Evolutionary conservation across 2,113 vertebrate species (phyloP).

Genomic region (Myocastor coypus): DNA sequence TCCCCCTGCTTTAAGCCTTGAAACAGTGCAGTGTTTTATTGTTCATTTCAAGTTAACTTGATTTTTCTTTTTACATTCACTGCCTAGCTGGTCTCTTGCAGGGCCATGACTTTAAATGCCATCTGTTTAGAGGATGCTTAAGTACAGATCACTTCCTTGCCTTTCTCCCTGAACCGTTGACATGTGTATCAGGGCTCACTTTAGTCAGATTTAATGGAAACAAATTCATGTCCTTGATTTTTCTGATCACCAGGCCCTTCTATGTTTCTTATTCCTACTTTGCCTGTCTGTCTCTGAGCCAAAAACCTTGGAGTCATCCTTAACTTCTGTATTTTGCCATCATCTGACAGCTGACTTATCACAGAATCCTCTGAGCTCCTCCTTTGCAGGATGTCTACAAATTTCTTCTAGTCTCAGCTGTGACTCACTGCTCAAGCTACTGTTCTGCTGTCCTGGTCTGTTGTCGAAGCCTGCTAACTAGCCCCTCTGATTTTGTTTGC

Average conservation of each 20-base stretch:
- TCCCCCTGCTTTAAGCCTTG: not conserved
- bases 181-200: not conserved
- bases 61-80: not conserved
- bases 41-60: not conserved
- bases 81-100: not conserved
- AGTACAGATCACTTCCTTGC: not conserved
- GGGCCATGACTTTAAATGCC: not conserved
- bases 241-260: not conserved
- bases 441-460: not conserved
- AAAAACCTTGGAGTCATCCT: not conserved
- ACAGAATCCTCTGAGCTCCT: not conserved
- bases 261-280: not conserved
- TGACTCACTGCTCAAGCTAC: not conserved
- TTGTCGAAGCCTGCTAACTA: not conserved
- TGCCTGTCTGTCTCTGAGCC: not conserved
- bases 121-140: not conserved
- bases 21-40: not conserved
- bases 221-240: not conserved
- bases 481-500: not conserved
- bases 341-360: not conserved
- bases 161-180: not conserved
- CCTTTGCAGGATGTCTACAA: not conserved
- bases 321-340: not conserved
- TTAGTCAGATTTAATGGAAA: not conserved
- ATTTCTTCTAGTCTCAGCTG: not conserved